Percentiles rank a stretch among this genome's conserved stretches.
These are phyloP conservation scores for Resseliella maxima DNA, from an alignment of 2,888 invertebrate genomes.

Conservation along the genomic window DNA sequence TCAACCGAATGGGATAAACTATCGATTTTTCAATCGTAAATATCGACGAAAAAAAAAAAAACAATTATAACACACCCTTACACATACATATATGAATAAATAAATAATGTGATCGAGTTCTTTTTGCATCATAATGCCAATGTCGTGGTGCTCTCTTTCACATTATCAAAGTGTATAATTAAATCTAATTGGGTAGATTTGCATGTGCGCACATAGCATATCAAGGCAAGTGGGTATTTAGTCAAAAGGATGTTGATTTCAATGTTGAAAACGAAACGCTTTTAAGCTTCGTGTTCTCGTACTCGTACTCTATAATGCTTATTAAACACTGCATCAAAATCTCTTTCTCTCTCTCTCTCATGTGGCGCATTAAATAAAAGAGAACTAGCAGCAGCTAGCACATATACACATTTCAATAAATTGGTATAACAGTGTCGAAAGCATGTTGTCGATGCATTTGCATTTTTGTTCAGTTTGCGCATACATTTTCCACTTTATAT, in stretches of 20 bases:
- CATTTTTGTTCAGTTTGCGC: background rate
- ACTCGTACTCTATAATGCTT: background rate
- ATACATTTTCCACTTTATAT: conserved; percentile 53
- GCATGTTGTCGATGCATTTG: conserved; percentile 46
- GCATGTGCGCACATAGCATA: background rate
- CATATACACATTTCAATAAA: background rate
- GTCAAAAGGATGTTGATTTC: conserved; percentile 18
- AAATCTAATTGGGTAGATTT: conserved; percentile 33
- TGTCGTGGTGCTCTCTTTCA: background rate
- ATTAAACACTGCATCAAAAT: conserved; percentile 37
- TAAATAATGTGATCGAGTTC: too few species aligned
- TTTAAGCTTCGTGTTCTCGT: conserved; percentile 14
- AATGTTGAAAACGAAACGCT: background rate
- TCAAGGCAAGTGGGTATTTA: conserved; percentile 38
- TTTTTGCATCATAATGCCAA: background rate
- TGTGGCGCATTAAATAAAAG: background rate
- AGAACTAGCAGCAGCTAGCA: background rate
- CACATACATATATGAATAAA: background rate
- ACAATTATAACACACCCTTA: background rate
- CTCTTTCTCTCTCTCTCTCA: too few species aligned
- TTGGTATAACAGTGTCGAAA: background rate
- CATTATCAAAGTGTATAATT: conserved; percentile 33
- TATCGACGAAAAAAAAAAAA: conserved; percentile 4
- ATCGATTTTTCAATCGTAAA: background rate
- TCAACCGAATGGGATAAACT: background rate